Conservation (phyloP, 2,113 vertebrate species). For the Microcebus murinus region DNA sequence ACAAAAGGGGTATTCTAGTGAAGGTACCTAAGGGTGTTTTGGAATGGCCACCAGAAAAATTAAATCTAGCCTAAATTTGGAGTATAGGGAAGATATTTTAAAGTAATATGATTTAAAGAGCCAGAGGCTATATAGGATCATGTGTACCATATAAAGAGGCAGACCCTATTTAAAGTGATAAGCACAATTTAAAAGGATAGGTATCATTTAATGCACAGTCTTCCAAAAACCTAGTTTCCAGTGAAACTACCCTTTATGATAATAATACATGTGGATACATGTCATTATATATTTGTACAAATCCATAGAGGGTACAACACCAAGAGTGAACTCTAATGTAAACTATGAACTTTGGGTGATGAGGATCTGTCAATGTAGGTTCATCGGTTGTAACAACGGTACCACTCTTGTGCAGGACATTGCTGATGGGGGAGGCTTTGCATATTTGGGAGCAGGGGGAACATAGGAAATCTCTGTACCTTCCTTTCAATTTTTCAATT, state of each 20-base stretch:
- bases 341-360: background rate
- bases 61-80: background rate
- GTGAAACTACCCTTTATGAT: background rate
- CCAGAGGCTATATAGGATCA: background rate
- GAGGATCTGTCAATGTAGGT: background rate
- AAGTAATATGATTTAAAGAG: background rate
- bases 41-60: background rate
- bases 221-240: background rate
- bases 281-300: background rate
- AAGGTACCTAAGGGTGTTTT: background rate
- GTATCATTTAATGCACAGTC: background rate
- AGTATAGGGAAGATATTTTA: background rate
- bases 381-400: background rate
- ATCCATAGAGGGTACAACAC: background rate
- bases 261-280: background rate
- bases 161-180: background rate
- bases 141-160: background rate
- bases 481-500: background rate
- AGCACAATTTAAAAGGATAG: background rate
- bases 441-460: too few species aligned
- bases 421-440: background rate
- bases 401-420: background rate
- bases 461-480: background rate
- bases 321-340: background rate
- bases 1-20: background rate